Evolutionary conservation across 2,888 invertebrate genomes (phyloP), one percentile per base, ranked within the genome.

Genomic region (Melangyna quadrimaculata): DNA sequence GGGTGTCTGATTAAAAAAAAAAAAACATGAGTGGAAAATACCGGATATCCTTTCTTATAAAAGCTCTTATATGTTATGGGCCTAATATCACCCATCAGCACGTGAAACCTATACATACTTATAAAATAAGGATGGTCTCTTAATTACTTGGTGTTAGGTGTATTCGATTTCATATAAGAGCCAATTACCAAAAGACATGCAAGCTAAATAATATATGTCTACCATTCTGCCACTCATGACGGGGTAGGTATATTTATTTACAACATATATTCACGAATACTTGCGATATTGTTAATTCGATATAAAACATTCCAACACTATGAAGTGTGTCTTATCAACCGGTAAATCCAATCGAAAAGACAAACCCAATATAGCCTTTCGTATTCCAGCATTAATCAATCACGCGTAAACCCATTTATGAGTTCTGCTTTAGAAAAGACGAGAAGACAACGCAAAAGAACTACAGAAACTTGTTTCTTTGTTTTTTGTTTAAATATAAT

Each of bases 251-350:
- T 51, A 51, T 65, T 45, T 43, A 65, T 65, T 45, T 29, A 45
- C 29, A n/a, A n/a, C n/a, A n/a, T 19, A 45, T 45, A 65, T 65
- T 45, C 65, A 65, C 65, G 65, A 65, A 65, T 29, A 14, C 27
- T 14, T 24, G 2, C n/a, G 17, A 45, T 45, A 37, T 65, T 65
- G 19, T 19, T 65, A 45, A 32, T 27, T 45, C 27, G 17, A 45
- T 27, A 45, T 43, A 27, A n/a, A 14, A 55, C 7, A 63, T 63
- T 63, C 27, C 29, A 43, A 19, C 19, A 63, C 61, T 63, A 45
- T 32, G 2, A 59, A 35, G 37, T 59, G 37, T 59, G 14, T 65
- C 43, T 45, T 45, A 45, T 65, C 65, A 65, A 45, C 45, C n/a
- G 19, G 29, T 29, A 65, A 65, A 45, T 45, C 19, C 29, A 45